Evolutionary conservation across 2,888 invertebrate genomes (phyloP).

Genomic region (Ceratothoa steindachneri): DNA sequence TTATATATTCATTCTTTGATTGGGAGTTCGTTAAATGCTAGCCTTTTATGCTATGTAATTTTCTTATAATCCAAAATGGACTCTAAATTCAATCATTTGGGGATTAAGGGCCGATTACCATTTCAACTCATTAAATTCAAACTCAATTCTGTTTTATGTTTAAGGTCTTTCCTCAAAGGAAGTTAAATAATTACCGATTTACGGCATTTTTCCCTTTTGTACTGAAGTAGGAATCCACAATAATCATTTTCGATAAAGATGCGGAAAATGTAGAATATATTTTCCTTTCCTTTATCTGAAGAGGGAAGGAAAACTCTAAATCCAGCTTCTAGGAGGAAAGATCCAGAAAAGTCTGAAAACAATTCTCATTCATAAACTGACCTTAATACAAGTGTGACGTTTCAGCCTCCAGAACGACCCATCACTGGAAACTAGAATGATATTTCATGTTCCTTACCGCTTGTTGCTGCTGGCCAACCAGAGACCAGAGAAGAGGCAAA

Average conservation of each 20-base stretch:
- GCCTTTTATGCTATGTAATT: background rate
- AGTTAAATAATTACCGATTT: conserved; percentile 4
- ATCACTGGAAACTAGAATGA: conserved; percentile 10
- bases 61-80: background rate
- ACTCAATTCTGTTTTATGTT: background rate
- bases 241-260: conserved; percentile 7
- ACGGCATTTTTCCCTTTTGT: background rate
- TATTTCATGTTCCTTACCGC: conserved; percentile 7
- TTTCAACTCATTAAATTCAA: conserved; percentile 7
- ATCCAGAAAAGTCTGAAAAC: conserved; percentile 12
- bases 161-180: background rate
- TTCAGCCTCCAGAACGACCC: conserved; percentile 13
- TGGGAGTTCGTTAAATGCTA: background rate
- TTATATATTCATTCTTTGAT: conserved; percentile 6
- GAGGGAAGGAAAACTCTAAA: background rate
- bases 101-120: background rate
- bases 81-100: background rate
- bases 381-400: conserved; percentile 13
- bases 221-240: background rate
- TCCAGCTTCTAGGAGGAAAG: conserved; percentile 3
- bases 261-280: conserved; percentile 3
- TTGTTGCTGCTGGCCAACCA: conserved; percentile 15
- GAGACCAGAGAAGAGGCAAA: conserved; percentile 8
- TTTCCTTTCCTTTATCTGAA: background rate
- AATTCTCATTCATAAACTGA: conserved; percentile 15